Evolutionary conservation across 30 jellyfish, hydroid and myxozoan species (phyloP), one percentile per base, ranked within the genome.

Genomic region (Turritopsis dohrnii): DNA sequence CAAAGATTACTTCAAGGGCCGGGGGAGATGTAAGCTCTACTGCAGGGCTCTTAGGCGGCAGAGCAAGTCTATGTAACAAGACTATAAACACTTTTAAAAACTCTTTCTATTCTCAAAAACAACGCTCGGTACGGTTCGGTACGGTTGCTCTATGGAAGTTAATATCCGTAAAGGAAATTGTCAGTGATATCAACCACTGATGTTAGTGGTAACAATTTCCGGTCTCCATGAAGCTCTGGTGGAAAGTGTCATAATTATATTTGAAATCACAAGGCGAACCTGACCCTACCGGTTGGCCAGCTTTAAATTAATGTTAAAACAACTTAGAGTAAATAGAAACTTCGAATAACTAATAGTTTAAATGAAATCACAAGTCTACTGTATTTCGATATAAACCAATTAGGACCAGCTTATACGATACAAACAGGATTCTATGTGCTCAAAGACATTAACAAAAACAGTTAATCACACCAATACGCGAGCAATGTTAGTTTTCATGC

Each of bases 1-100:
- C 77, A 69, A 69, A 69, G 77, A 7, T 69, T 69, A 69, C 77
- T 66, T 7, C 60, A 41, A 41, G 60, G 60, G 60, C 60, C 60
- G 60, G 60, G 60, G 60, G 60, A 13, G 60, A 5, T 41, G 60
- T 41, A 41, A 41, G 60, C 60, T 41, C 60, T 41, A 41, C 60
- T 41, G 60, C 60, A 41, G 60, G 60, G 60, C 13, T 41, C 60
- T 41, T 41, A 41, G 60, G 60, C 60, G n/a, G n/a, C n/a, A n/a
- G n/a, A n/a, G n/a, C n/a, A n/a, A n/a, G n/a, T n/a, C 60, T 41
- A 41, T 41, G 60, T 41, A 41, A 41, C 60, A 41, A 41, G 60
- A 41, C 60, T 41, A 41, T 41, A 41, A 41, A 41, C 60, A 41
- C 60, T 41, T 41, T 41, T 41, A 41, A 41, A 41, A 41, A 41